These are phyloP conservation scores for Arion vulgaris DNA, from an alignment of 1,140 invertebrate genomes.

Conservation along the genomic window DNA sequence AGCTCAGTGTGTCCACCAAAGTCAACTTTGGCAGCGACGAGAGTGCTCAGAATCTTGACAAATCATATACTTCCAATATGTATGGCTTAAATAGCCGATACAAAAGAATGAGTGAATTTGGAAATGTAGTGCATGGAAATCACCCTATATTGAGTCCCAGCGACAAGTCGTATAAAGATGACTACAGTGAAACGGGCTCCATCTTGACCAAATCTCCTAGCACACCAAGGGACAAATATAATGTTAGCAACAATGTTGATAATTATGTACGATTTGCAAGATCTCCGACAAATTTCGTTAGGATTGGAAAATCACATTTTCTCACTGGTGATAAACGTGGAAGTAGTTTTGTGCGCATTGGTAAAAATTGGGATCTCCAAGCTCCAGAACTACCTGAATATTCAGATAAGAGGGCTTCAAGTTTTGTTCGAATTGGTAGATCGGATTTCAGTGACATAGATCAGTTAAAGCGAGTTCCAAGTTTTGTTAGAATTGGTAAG, in stretches of 20 bases:
- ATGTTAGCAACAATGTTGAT: conserved; percentile 40
- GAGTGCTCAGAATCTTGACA: not conserved
- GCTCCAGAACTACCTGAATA: not conserved
- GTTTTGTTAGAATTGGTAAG: conserved; percentile 38
- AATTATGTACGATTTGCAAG: conserved; percentile 8
- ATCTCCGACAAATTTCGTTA: conserved; percentile 39
- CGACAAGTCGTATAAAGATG: not conserved
- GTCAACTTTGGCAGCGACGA: not conserved
- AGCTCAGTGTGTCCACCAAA: not conserved
- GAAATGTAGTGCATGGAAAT: not conserved
- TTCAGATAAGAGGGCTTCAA: not conserved
- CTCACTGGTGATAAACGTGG: conserved; percentile 15
- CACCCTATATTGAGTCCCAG: conserved; percentile 32
- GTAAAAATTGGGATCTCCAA: conserved; percentile 5
- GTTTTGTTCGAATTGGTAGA: conserved; percentile 38
- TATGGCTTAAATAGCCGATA: not conserved
- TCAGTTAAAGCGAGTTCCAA: conserved; percentile 16
- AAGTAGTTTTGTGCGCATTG: conserved; percentile 45
- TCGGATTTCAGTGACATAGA: conserved; percentile 3
- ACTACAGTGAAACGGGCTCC: not conserved
- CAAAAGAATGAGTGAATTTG: not conserved
- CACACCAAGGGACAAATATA: not conserved
- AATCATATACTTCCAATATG: not conserved
- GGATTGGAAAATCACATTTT: conserved; percentile 39
- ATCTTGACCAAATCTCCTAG: too few relatives aligned